phyloP scores from a whole-genome alignment of 2,113 vertebrate genomes.

The Embiotoca jacksoni region DNA sequence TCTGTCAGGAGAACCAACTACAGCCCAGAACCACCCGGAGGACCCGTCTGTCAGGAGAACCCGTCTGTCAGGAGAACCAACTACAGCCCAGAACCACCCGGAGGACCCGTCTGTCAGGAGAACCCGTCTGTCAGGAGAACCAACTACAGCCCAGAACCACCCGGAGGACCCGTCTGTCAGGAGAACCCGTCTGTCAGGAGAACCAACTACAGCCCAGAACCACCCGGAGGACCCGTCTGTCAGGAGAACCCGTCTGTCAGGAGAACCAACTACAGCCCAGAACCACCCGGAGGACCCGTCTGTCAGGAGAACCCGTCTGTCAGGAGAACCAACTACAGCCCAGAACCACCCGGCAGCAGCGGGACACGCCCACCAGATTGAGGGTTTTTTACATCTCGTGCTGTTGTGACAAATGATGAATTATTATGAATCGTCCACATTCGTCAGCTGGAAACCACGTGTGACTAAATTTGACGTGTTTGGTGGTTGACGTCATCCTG shows the following conservation, averaged over 20 bases:
- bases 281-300: slow-evolving; percentile 16
- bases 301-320: too few relatives aligned
- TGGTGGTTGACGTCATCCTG: slow-evolving; percentile 2
- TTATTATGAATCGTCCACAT: not conserved
- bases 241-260: too few relatives aligned
- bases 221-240: slow-evolving; percentile 21
- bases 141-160: slow-evolving; percentile 15
- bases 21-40: too few relatives aligned
- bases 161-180: slow-evolving; percentile 22
- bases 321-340: not conserved
- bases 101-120: slow-evolving; percentile 30
- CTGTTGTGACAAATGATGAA: not conserved
- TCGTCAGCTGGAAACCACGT: not conserved
- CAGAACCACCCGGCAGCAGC: not conserved
- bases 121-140: too few relatives aligned
- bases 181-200: too few relatives aligned
- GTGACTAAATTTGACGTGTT: not conserved
- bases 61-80: too few relatives aligned
- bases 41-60: too few relatives aligned
- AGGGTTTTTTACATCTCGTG: not conserved
- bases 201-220: slow-evolving; percentile 9
- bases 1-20: too few relatives aligned
- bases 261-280: slow-evolving; percentile 1
- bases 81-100: too few relatives aligned
- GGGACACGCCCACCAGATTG: not conserved